Evolutionary conservation across 2,888 invertebrate genomes (phyloP).

Genomic region (Pristionchus arcanus): DNA sequence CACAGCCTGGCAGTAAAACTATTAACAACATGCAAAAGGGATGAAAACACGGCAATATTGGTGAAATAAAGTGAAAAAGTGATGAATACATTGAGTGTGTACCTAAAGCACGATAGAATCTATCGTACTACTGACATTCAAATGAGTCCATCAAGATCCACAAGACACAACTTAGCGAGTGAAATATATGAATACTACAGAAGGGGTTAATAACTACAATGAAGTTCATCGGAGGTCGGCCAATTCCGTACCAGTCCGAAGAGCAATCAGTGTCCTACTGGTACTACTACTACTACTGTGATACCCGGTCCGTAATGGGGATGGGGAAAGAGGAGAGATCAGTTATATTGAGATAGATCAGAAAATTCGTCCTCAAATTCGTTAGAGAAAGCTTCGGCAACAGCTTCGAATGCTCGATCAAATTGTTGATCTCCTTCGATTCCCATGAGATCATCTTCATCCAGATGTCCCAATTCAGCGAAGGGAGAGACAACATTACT

Average conservation of each 20-base stretch:
- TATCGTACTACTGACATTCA: neutral
- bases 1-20: constrained; percentile 10
- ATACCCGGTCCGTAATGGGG: constrained; percentile 2
- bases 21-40: neutral
- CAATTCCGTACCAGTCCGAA: neutral
- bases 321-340: neutral
- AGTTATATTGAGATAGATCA: constrained; percentile 9
- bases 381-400: neutral
- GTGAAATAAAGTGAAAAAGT: neutral
- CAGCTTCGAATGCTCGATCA: neutral
- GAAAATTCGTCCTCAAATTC: neutral
- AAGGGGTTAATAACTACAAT: constrained; percentile 20
- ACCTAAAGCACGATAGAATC: neutral
- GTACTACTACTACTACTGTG: constrained; percentile 6
- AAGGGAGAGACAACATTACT: neutral
- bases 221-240: constrained; percentile 4
- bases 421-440: constrained; percentile 3
- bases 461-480: neutral
- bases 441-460: constrained; percentile 25
- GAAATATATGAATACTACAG: constrained; percentile 6
- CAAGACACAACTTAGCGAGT: constrained; percentile 30
- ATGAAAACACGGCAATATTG: constrained; percentile 6
- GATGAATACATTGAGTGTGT: neutral
- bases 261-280: neutral
- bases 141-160: neutral